Percentiles rank a stretch among this genome's conserved stretches.
Conservation (phyloP, 2,113 vertebrate species). For the Tetrax tetrax region DNA sequence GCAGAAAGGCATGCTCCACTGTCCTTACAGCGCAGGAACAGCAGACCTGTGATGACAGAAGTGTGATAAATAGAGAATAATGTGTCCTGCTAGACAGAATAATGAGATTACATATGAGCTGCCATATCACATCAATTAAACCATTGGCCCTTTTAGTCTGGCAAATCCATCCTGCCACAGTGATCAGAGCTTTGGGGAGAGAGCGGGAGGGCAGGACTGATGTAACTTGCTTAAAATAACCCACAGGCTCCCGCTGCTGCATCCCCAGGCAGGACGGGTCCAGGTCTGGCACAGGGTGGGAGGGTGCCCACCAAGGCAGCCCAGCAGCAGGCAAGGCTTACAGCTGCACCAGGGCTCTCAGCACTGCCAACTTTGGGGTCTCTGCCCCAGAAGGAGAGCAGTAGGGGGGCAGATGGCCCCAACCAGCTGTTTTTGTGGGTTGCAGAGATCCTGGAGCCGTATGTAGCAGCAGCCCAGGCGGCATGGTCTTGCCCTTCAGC, state of each 20-base stretch:
- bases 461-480: rapidly evolving
- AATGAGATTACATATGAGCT: constrained; percentile 63
- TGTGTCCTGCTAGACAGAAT: constrained; percentile 59
- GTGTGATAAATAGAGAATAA: constrained; percentile 64
- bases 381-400: not conserved
- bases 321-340: rapidly evolving
- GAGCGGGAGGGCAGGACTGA: constrained; percentile 1
- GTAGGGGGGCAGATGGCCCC: not conserved
- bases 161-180: constrained; percentile 53
- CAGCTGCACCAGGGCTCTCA: not conserved
- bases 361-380: rapidly evolving
- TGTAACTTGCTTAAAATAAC: constrained; percentile 54
- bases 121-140: constrained; percentile 68
- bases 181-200: not conserved
- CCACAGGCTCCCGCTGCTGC: rapidly evolving
- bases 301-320: rapidly evolving
- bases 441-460: not conserved
- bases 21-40: not conserved
- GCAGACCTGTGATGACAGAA: constrained; percentile 7
- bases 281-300: rapidly evolving
- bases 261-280: not conserved
- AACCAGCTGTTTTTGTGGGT: not conserved
- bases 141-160: constrained; percentile 5
- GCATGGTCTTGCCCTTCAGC: not conserved
- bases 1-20: not conserved